Base-by-base conservation (phyloP, 2,888 invertebrate genomes). In the Gnatocerus cornutus region DNA sequence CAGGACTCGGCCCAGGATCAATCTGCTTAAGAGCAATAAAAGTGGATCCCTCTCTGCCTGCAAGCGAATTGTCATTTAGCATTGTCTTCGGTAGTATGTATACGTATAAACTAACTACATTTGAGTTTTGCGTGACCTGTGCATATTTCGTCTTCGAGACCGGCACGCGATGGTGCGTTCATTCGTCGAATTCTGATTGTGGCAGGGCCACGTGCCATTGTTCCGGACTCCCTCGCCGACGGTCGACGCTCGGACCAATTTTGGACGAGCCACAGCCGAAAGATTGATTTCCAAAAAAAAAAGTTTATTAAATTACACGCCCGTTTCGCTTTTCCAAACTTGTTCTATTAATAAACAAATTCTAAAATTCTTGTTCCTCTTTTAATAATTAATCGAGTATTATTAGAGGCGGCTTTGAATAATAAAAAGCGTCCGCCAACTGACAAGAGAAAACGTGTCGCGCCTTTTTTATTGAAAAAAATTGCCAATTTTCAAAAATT, bases 121-220 rank as follows among this genome's bases (percentile, higher is more conserved):
- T 82, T 80, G 75, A 79, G 79, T 45, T 72, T 83, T 75, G 82
- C 82, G 83, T 82, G 83, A 83, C 81, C 78, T 72, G 76, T 72
- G 77, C 78, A 76, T 78, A 81, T 82, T 81, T 79, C 81, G 74
- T 78, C 69, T 74, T 74, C 77, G 77, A 74, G 77, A 76, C 76
- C 73, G 78, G 79, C 82, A 81, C 82, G 82, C 82, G 80, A 82
- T 80, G 78, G 78, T 61, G 77, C 79, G 79, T 79, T 79, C 80
- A 74, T 80, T 81, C 80, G 79, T 78, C 79, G 80, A 80, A 81
- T 82, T 81, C 80, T 80, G 82, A 82, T 82, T 82, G 81, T 79
- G 81, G 79, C 69, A 78, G 78, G 77, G 79, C 79, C 80, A 80
- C 81, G 81, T 80, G 81, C 80, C 81, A 79, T 78, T 81, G 78